phyloP scores from a whole-genome alignment of 2,888 invertebrate species.

The Halocaridina rubra region DNA sequence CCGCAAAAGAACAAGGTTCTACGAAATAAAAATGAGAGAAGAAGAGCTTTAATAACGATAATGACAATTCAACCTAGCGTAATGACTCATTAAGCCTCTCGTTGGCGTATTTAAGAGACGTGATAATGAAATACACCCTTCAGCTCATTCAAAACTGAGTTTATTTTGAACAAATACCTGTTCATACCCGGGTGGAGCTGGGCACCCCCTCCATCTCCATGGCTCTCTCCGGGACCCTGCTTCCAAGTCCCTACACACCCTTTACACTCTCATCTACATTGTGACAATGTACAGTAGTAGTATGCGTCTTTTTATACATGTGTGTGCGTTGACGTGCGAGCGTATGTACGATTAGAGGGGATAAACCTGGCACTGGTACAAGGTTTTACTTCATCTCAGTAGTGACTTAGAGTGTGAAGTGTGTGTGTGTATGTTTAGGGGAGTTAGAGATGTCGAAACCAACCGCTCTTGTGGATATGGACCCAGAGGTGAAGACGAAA shows the following conservation, averaged over 20 bases:
- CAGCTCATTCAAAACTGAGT: too few relatives aligned
- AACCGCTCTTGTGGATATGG: neutral
- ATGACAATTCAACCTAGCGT: too few relatives aligned
- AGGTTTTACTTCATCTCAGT: conserved; percentile 11
- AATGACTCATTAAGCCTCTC: too few relatives aligned
- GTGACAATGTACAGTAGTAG: neutral
- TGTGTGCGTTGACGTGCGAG: neutral
- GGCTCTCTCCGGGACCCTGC: neutral
- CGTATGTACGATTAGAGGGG: neutral
- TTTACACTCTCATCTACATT: neutral
- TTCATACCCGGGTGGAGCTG: too few relatives aligned
- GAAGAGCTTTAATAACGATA: too few relatives aligned
- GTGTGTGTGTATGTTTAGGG: too few relatives aligned
- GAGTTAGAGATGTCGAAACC: conserved; percentile 20
- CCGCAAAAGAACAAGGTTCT: too few relatives aligned
- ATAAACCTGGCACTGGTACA: conserved; percentile 33
- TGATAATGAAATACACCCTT: too few relatives aligned
- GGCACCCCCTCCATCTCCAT: too few relatives aligned
- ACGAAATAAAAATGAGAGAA: too few relatives aligned
- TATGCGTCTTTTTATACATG: too few relatives aligned
- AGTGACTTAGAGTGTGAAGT: conserved; percentile 7
- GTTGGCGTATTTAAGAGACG: too few relatives aligned
- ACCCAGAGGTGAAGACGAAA: conserved; percentile 25
- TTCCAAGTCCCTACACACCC: neutral
- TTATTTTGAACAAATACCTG: neutral